Base-by-base conservation (phyloP, 53 echinoderm and acorn worm genomes). In the Actinopyga echinites region DNA sequence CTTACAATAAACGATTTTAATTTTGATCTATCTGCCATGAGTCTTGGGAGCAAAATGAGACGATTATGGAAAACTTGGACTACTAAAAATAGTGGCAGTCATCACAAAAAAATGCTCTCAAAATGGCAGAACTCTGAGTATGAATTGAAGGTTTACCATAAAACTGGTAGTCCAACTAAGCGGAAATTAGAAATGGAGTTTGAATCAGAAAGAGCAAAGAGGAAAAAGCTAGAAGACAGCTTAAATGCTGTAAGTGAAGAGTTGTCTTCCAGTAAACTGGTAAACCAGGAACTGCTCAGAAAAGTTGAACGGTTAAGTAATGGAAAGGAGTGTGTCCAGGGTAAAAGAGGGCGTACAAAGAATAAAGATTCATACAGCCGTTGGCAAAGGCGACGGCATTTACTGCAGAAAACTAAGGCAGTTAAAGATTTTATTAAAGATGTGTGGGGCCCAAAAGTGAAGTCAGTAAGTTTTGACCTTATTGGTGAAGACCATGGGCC, bases 91-190 rank as follows among this genome's bases (percentile, higher is more conserved):
- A 68, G 82, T 55, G 33, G 37, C 17, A 21, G 42, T 25, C 52
- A 58, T 30, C 60, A 43, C 29, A 36, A 15, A 35, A 87, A 57
- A 69, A 19, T 87, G 69, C 10, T 83, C 1, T 30, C 65, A 28
- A 83, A 67, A 54, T 49, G 31, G 25, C 29, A 67, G 67, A 29
- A 68, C 24, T 82, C 82, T 24, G 3, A 23, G 4, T 64, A 82
- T 43, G 36, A 12, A 38, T 35, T 61, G n/a, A 82, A 33, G 36
- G 52, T 75, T 30, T 53, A 44, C 30, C 63, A 82, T 30, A 62
- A 62, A 82, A 82, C 82, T 22, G 82, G 64, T 24, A 64, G 64
- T 42, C 82, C 82, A 64, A 60, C 63, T 20, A 82, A 82, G 28
- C 37, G 82, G 3, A 82, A 82, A 35, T 57, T 82, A 21, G 63